Conservation (phyloP, 2,888 invertebrate genomes). For the Leptinotarsa juncta region DNA sequence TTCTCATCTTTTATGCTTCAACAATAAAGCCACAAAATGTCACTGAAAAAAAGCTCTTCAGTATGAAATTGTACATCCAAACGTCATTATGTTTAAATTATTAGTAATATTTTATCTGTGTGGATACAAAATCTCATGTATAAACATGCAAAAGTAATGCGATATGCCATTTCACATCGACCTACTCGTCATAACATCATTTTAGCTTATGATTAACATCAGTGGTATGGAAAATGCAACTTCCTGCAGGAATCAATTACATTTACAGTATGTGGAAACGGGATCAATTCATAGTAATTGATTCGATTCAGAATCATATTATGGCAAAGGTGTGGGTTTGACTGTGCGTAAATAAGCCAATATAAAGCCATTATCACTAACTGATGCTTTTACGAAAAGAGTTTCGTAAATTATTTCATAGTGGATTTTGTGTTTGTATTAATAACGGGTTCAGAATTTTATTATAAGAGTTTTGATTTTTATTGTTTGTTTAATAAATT, state of each 20-base stretch:
- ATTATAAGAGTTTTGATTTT: too few species aligned
- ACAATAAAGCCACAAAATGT: too few species aligned
- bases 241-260: background rate
- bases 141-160: background rate
- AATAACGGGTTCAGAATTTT: too few species aligned
- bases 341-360: background rate
- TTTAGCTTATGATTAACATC: background rate
- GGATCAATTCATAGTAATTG: background rate
- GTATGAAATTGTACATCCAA: background rate
- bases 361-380: slow-evolving; percentile 3
- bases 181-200: background rate
- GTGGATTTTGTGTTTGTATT: background rate
- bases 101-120: background rate
- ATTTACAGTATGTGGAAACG: background rate
- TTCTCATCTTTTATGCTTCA: too few species aligned
- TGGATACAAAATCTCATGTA: background rate
- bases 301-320: slow-evolving; percentile 5
- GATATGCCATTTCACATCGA: background rate
- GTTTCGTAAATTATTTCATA: background rate
- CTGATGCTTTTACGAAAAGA: background rate
- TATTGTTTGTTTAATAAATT: too few species aligned
- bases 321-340: background rate
- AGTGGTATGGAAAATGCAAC: slow-evolving; percentile 2
- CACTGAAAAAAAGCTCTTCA: too few species aligned
- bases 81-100: background rate